phyloP scores from a whole-genome alignment of 2,797 vertebrate species.

The Enteromius thamalakanensis region DNA sequence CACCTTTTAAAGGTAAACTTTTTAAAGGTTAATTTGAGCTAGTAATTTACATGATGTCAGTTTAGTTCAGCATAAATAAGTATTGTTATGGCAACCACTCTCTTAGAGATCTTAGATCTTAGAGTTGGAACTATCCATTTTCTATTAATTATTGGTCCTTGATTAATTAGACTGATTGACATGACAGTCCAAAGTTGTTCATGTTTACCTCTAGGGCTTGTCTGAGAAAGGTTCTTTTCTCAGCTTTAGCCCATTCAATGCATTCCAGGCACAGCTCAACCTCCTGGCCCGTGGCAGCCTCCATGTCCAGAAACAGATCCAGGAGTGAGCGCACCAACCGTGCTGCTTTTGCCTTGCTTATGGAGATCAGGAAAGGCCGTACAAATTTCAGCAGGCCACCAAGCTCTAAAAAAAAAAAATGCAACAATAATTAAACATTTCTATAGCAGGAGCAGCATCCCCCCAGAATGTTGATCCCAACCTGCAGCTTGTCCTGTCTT shows the following conservation, averaged over 20 bases:
- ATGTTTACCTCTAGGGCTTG: conserved; percentile 92
- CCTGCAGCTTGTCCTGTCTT: conserved; percentile 98
- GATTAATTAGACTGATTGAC: background rate
- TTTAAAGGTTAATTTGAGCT: too few relatives aligned
- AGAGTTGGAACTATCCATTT: background rate
- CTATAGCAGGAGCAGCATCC: background rate
- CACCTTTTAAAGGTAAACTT: background rate
- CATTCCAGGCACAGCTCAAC: conserved; percentile 97
- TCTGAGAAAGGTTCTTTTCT: conserved; percentile 97
- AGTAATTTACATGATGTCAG: background rate
- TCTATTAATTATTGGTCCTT: background rate
- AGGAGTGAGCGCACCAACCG: conserved; percentile 93
- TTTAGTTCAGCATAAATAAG: background rate
- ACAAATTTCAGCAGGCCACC: conserved; percentile 97
- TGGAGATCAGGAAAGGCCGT: conserved; percentile 95
- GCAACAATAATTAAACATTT: background rate
- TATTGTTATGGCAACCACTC: background rate
- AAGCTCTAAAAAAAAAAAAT: conserved; percentile 80
- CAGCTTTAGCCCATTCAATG: conserved; percentile 97
- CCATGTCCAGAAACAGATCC: conserved; percentile 98
- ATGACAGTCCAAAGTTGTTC: background rate
- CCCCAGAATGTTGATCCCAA: conserved; percentile 58
- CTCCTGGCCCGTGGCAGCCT: conserved; percentile 97
- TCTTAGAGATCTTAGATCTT: background rate
- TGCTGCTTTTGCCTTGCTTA: conserved; percentile 98